Base-by-base conservation (phyloP, 2,888 invertebrate species). In the Tetanocera ferruginea region DNA sequence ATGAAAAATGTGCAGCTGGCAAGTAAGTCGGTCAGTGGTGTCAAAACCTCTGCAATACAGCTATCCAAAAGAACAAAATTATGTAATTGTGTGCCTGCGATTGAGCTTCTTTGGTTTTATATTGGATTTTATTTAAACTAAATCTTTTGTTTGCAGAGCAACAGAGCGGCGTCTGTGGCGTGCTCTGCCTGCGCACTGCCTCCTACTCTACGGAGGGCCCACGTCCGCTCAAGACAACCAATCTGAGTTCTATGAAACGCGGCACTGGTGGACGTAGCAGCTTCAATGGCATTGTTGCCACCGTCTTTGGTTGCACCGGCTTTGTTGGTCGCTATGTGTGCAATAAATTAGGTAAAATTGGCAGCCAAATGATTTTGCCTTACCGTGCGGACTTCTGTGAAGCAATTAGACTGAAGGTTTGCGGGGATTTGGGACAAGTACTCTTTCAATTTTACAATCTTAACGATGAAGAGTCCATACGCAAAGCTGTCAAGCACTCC, bases 271-370 rank as follows among this genome's bases (percentile, higher is more conserved):
- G 98, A 23, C 93, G 99, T 51, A 95, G 96, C 83, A 98, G 98
- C 86, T 99, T 99, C 89, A 99, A 96, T 90, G 99, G 99, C 0
- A 92, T 96, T 76, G 97, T 99, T 2, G 97, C 97, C n/a, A 99
- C 99, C n/a, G 95, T 99, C 0, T 98, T 99, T 89, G 99, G 99
- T 73, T 93, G 94, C 76, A 94, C 94, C 51, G 99, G 99, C 2
- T 97, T 97, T 86, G 90, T 98, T 0, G 99, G 99, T 0, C 92
- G 94, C 82, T 94, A 95, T 91, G 93, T 99, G 19, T 94, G 95
- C 88, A 98, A 97, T 88, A 94, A 94, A 85, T 91, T 99, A 76
- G 99, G 98, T 85, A 97, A 95, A 90, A 92, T 92, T 82, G 96
- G 97, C 23, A 92, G 94, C 1, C 97, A 97, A 92, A 89, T 99